Base-by-base conservation (phyloP, 2,797 vertebrate species). In the Arctocebus calabarensis region DNA sequence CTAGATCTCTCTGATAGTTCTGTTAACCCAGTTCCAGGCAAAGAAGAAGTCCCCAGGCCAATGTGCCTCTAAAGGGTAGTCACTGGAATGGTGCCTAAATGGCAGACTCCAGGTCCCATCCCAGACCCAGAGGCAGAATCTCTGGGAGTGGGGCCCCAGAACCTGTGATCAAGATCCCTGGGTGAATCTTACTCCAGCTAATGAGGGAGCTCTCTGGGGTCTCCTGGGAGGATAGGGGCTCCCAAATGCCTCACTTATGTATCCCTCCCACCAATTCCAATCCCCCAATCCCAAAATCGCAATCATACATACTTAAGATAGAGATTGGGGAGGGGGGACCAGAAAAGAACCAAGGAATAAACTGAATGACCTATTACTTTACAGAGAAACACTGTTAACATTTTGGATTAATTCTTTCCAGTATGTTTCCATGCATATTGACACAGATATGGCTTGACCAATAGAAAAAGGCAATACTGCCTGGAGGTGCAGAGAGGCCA, bases 271-370 rank as follows among this genome's bases (percentile, higher is more conserved):
- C 17, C 52, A 27, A 52, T 52, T 52, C 48, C 48, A 52, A 52
- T 55, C 23, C 25, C 22, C 37, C 37, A 84, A 48, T 20, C 75
- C 82, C n/a, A 55, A 87, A 90, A 83, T 40, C 66, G 32, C 32
- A 81, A 43, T 3, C 34, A 62, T 48, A 75, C 14, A 43, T 43
- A 59, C 29, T 82, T 74, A 88, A 93, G 34, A 45, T 6, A 90
- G 78, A 88, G 79, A 32, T 16, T 37, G 6, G 34, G 14, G 10
- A 9, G 7, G 8, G 25, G 6, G 37, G 23, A 19, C 27, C 17
- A 59, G 19, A 64, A 88, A 95, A 92, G 5, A 91, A 74, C 4
- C 73, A 29, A 90, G 48, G 55, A 84, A 66, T 83, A 86, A 45
- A 89, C 5, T 45, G 45, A 83, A 25, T 75, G 27, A 74, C 8